Evolutionary conservation across 1,140 invertebrate species (phyloP).

Genomic region (Heliconius melpomene): DNA sequence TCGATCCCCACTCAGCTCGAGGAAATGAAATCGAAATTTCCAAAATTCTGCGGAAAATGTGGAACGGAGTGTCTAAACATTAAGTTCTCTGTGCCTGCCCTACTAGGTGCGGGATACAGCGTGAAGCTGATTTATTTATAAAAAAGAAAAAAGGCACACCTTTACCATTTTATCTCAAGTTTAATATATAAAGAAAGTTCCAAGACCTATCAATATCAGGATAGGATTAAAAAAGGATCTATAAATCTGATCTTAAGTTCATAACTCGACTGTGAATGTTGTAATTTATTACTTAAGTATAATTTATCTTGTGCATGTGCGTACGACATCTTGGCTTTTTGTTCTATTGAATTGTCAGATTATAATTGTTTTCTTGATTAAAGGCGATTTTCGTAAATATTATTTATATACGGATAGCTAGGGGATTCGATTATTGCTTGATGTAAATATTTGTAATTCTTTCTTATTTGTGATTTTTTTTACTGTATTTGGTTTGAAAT

Average conservation of each 20-base stretch:
- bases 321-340: conserved; percentile 22
- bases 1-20: too few relatives aligned
- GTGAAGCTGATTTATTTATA: too few relatives aligned
- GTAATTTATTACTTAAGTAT: conserved; percentile 18
- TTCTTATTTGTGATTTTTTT: too few relatives aligned
- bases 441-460: too few relatives aligned
- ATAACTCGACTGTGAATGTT: conserved; percentile 20
- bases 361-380: not conserved
- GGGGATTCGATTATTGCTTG: too few relatives aligned
- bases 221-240: conserved; percentile 1
- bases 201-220: not conserved
- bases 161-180: not conserved
- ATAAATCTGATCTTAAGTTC: conserved; percentile 5
- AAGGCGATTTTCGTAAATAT: not conserved
- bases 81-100: too few relatives aligned
- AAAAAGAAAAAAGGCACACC: too few relatives aligned
- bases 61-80: too few relatives aligned
- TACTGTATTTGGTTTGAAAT: too few relatives aligned
- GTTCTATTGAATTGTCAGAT: conserved; percentile 17
- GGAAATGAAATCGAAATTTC: too few relatives aligned
- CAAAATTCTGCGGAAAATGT: too few relatives aligned
- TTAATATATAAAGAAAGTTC: conserved; percentile 1
- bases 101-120: too few relatives aligned
- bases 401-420: not conserved
- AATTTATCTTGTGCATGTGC: conserved; percentile 22